Conservation (phyloP, 2,113 vertebrate genomes). For the Larimichthys crocea region DNA sequence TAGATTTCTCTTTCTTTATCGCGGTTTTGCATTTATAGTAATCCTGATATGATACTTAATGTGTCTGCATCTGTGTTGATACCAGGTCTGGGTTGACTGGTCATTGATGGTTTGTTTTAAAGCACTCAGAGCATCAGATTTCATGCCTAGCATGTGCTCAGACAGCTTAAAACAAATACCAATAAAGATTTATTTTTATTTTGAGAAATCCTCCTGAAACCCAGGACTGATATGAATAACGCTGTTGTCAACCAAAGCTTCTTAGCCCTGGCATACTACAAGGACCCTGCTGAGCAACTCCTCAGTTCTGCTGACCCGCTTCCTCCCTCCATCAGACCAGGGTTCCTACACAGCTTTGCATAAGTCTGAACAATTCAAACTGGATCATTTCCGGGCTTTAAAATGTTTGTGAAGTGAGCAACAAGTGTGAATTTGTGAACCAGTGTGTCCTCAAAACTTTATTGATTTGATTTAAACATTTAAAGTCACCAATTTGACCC, state of each 20-base stretch:
- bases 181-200: background rate
- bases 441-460: background rate
- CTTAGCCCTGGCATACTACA: slow-evolving; percentile 40
- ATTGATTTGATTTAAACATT: background rate
- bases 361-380: background rate
- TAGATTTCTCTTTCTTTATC: background rate
- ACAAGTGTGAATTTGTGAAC: background rate
- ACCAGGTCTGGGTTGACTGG: slow-evolving; percentile 46
- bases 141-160: background rate
- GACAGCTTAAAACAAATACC: slow-evolving; percentile 22
- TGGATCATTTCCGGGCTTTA: background rate
- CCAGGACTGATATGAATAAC: slow-evolving; percentile 54
- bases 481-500: background rate
- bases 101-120: slow-evolving; percentile 38
- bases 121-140: background rate
- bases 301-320: slow-evolving; percentile 54
- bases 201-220: slow-evolving; percentile 14
- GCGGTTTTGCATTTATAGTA: slow-evolving; percentile 39
- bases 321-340: slow-evolving; percentile 27
- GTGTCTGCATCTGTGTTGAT: slow-evolving; percentile 19
- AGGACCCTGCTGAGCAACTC: slow-evolving; percentile 62
- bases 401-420: background rate
- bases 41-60: slow-evolving; percentile 20
- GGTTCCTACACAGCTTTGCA: slow-evolving; percentile 62
- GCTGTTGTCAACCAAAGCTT: slow-evolving; percentile 42